phyloP scores from a whole-genome alignment of 2,888 invertebrate species.

The Deilephila elpenor region DNA sequence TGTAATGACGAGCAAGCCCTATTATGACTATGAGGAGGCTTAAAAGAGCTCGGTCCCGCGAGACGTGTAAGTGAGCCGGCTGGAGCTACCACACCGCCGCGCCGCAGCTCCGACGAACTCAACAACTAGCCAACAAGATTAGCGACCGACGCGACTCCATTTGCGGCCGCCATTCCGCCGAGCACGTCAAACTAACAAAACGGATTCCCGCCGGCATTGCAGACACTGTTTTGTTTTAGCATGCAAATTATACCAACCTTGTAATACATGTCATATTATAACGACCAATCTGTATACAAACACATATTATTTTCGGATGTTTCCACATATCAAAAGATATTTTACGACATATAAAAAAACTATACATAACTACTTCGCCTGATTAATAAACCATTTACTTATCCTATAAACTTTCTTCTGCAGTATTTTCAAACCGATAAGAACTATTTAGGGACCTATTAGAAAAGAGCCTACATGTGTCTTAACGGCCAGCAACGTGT shows the following conservation, averaged over 20 bases:
- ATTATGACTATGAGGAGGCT: constrained; percentile 1
- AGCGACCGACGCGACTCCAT: constrained; percentile 59
- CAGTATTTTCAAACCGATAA: no score
- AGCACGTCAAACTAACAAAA: constrained; percentile 79
- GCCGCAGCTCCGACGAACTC: constrained; percentile 41
- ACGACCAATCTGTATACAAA: neutral
- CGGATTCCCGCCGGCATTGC: constrained; percentile 68
- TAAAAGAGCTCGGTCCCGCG: constrained; percentile 5
- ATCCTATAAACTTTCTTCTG: no score
- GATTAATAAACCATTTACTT: no score
- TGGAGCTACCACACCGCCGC: constrained; percentile 29
- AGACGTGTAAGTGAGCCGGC: constrained; percentile 43
- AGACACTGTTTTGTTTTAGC: constrained; percentile 27
- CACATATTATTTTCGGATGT: no score
- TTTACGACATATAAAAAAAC: no score
- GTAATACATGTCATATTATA: neutral
- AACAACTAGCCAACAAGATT: constrained; percentile 70
- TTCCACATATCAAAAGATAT: no score
- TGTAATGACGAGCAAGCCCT: neutral
- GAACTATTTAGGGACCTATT: no score
- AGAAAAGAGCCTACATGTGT: no score
- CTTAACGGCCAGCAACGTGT: no score
- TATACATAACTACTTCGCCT: no score
- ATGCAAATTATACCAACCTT: neutral
- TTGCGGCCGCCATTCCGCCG: constrained; percentile 69